Evolutionary conservation across 1,140 invertebrate genomes (phyloP), one percentile per base, ranked within the genome.

Genomic region (Plectrocnemia conspersa): DNA sequence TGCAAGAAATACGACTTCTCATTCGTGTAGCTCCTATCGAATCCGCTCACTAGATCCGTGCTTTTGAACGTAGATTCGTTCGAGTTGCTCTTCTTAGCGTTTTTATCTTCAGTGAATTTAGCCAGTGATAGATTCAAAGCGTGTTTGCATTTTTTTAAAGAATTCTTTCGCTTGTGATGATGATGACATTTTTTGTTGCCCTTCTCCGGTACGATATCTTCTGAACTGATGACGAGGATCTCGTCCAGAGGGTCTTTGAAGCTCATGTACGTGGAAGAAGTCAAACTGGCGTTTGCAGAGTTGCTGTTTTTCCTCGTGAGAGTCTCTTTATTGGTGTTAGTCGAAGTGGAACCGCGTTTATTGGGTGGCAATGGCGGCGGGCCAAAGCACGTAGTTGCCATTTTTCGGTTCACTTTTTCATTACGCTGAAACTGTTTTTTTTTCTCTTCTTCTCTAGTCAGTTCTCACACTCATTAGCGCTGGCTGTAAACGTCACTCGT

Each of bases 231-330:
- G 2, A 77, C 71, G 19, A 73, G 69, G 15, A 77, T 77, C 48
- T 75, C 70, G 45, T 77, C 74, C 18, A 65, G 56, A 7, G 64
- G 64, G 38, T 69, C 66, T n/a, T 64, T 65, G 59, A 78, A 79
- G 58, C 76, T 78, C 58, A 72, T 69, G 61, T 79, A 79, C 3
- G 76, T 77, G 16, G 77, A 77, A 4, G 72, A 72, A 19, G 67
- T 59, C 1, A 52, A 38, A 27, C 23, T 61, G 5, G 50, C 33
- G 15, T 54, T 54, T n/a, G 6, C 11, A 3, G 23, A 18, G 22
- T 46, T 33, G 27, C 54, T 57, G 47, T 54, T 61, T 41, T 61
- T 61, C 29, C 55, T 35, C 16, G 47, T 50, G 2, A 61, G 7
- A 7, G 29, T 41, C 9, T 61, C 58, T 36, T 61, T 61, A 23